These are phyloP conservation scores for Thalassaphorura encarpata DNA, from an alignment of 1,140 invertebrate genomes.

Conservation along the genomic window DNA sequence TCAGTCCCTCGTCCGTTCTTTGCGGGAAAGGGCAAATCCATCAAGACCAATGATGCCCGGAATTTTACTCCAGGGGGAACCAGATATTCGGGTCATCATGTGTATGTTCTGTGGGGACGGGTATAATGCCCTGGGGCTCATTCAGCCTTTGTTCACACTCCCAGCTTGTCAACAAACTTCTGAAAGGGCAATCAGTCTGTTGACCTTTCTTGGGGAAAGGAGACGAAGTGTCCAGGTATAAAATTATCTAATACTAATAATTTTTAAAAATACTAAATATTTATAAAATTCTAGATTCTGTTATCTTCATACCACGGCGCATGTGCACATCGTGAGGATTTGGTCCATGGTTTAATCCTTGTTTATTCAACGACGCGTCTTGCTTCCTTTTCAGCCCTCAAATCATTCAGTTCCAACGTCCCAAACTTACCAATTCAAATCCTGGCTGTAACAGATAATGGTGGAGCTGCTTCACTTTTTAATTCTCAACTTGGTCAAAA, in stretches of 20 bases:
- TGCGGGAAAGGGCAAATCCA: constrained; percentile 25
- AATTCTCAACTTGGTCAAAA: constrained; percentile 77
- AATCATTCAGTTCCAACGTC: constrained; percentile 88
- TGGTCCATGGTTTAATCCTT: constrained; percentile 91
- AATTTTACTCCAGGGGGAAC: constrained; percentile 26
- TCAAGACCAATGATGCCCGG: constrained; percentile 26
- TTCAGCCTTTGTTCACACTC: constrained; percentile 77
- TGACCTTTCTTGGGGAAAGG: constrained; percentile 80
- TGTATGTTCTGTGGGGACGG: constrained; percentile 96
- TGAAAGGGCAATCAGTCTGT: constrained; percentile 75
- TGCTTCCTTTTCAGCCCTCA: constrained; percentile 84
- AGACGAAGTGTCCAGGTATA: constrained; percentile 32
- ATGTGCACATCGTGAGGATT: constrained; percentile 78
- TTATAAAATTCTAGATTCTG: constrained; percentile 59
- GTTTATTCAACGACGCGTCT: constrained; percentile 92
- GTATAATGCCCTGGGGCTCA: constrained; percentile 77
- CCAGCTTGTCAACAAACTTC: constrained; percentile 76
- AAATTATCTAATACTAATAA: background rate
- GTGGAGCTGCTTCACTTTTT: constrained; percentile 69
- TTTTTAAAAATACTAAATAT: background rate
- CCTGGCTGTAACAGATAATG: constrained; percentile 80
- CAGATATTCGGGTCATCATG: constrained; percentile 69
- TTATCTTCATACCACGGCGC: constrained; percentile 92
- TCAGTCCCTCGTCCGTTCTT: constrained; percentile 55
- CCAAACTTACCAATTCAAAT: constrained; percentile 91